Conservation (phyloP, 2,888 invertebrate species). For the Cremastinae sp. region DNA sequence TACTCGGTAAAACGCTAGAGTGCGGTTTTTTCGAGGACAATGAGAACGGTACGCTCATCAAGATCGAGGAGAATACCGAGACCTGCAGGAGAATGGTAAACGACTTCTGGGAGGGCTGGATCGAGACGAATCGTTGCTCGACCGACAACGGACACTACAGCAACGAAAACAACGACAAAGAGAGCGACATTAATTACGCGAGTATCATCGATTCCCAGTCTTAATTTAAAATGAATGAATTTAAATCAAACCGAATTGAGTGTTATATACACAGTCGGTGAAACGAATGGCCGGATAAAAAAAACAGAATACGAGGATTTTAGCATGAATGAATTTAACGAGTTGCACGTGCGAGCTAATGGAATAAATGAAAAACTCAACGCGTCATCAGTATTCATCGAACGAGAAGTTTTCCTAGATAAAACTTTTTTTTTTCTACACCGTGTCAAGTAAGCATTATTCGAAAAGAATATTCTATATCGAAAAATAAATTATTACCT, state of each 20-base stretch:
- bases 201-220: constrained; percentile 44
- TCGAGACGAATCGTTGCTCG: constrained; percentile 40
- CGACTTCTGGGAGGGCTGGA: constrained; percentile 58
- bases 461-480: no score
- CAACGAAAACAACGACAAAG: constrained; percentile 38
- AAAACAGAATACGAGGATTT: constrained; percentile 1
- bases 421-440: neutral
- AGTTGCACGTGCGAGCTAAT: neutral
- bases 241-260: constrained; percentile 17
- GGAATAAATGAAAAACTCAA: neutral
- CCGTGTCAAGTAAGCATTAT: no score
- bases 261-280: no score
- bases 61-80: constrained; percentile 66
- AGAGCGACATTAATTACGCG: constrained; percentile 54
- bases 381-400: neutral
- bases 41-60: constrained; percentile 65
- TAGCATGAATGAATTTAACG: neutral
- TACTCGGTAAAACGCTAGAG: constrained; percentile 73
- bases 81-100: constrained; percentile 64
- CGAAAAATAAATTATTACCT: no score
- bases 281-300: constrained; percentile 18
- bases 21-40: constrained; percentile 67
- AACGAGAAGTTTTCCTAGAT: neutral
- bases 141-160: neutral
- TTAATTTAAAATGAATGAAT: constrained; percentile 19